phyloP scores from a whole-genome alignment of 1,140 invertebrate species.

The Drosophila sp. region DNA sequence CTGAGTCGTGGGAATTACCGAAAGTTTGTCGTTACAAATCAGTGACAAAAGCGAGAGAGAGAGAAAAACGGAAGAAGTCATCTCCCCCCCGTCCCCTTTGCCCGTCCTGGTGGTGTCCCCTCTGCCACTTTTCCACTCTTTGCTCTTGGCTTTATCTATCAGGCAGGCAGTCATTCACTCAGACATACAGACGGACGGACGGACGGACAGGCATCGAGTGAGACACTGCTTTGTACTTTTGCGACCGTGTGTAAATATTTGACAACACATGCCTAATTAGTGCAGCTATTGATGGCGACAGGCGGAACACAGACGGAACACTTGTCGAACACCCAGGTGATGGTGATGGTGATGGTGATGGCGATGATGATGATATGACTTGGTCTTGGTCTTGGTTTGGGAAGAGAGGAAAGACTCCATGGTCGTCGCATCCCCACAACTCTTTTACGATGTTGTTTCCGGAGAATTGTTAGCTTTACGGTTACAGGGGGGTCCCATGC shows the following conservation, averaged over 20 bases:
- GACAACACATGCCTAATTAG: slow-evolving; percentile 82
- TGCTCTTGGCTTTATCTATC: slow-evolving; percentile 6
- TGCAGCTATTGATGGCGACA: slow-evolving; percentile 80
- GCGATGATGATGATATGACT: neutral
- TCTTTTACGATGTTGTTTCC: slow-evolving; percentile 73
- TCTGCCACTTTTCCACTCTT: neutral
- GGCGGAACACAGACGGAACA: slow-evolving; percentile 59
- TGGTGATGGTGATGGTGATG: too few species aligned
- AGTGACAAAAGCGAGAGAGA: slow-evolving; percentile 52
- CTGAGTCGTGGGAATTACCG: slow-evolving; percentile 70
- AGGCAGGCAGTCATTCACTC: slow-evolving; percentile 3
- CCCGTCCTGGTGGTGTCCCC: neutral
- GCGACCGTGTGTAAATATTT: slow-evolving; percentile 79
- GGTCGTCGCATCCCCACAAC: slow-evolving; percentile 4
- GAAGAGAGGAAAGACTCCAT: neutral
- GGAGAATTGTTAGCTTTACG: slow-evolving; percentile 45
- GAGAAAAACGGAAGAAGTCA: slow-evolving; percentile 69
- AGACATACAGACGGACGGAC: neutral
- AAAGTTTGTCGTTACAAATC: slow-evolving; percentile 15
- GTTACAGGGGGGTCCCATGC: neutral
- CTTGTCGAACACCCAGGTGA: slow-evolving; percentile 46
- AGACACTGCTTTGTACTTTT: slow-evolving; percentile 74
- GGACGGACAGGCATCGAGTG: neutral
- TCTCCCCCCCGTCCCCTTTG: slow-evolving; percentile 14
- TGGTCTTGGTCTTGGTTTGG: slow-evolving; percentile 20